Evolutionary conservation across 2,113 vertebrate species (phyloP).

Genomic region (Arothron firmamentum): DNA sequence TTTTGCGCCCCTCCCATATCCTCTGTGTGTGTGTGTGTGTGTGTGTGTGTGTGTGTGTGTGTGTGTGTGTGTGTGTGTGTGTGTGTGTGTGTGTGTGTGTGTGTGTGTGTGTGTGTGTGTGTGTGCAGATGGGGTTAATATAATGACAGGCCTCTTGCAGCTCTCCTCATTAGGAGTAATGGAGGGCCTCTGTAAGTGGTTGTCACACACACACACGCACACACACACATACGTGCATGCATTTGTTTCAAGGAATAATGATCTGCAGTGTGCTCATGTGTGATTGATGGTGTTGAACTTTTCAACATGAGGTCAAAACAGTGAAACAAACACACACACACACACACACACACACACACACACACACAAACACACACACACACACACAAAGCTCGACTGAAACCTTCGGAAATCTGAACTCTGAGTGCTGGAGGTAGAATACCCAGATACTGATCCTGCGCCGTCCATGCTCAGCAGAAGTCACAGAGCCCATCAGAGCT

Average conservation of each 20-base stretch:
- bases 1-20: not conserved
- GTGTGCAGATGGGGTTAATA: conserved; percentile 3
- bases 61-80: conserved; percentile 5
- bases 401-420: no score
- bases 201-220: conserved; percentile 11
- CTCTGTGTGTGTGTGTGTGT: not conserved
- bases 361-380: no score
- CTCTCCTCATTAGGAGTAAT: conserved; percentile 47
- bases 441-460: no score
- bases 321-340: not conserved
- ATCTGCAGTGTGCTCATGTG: not conserved
- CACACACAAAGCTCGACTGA: no score
- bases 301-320: not conserved
- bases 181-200: conserved; percentile 28
- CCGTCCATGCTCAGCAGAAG: no score
- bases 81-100: not conserved
- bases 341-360: no score
- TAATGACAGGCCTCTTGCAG: conserved; percentile 18
- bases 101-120: not conserved
- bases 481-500: not conserved
- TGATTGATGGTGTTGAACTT: conserved; percentile 4
- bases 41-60: not conserved
- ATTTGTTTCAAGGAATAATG: conserved; percentile 11
- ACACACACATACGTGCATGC: not conserved
- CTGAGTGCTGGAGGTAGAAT: no score